These are phyloP conservation scores for Lasioglossum albipes DNA, from an alignment of 1,140 invertebrate species.

Conservation along the genomic window DNA sequence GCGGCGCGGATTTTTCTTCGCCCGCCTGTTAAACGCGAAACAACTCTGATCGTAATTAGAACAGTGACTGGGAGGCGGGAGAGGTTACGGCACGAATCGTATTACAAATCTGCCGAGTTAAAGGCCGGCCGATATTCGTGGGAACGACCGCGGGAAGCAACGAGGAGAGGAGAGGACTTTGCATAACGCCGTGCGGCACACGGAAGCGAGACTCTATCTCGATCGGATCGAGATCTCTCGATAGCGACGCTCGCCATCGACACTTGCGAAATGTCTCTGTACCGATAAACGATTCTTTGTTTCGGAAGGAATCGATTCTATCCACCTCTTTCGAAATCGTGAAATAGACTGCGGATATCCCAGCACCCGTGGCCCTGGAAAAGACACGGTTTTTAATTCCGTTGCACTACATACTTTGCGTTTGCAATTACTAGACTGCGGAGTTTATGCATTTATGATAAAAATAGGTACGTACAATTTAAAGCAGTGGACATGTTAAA, in stretches of 20 bases:
- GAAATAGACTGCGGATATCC: too few relatives aligned
- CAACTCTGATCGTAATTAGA: slow-evolving; percentile 3
- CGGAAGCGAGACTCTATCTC: slow-evolving; percentile 20
- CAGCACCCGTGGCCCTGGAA: too few relatives aligned
- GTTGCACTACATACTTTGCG: too few relatives aligned
- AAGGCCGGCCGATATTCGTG: slow-evolving; percentile 40
- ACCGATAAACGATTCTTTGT: neutral
- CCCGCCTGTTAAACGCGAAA: neutral
- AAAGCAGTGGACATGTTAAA: too few relatives aligned
- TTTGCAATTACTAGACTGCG: too few relatives aligned
- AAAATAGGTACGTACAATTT: too few relatives aligned
- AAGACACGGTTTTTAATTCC: too few relatives aligned
- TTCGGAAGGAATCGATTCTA: too few relatives aligned
- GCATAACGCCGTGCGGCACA: slow-evolving; percentile 21
- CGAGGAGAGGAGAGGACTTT: neutral
- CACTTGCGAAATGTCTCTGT: neutral
- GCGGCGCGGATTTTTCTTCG: neutral
- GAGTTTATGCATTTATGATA: too few relatives aligned
- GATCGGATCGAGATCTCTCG: slow-evolving; percentile 24
- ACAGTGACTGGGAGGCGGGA: neutral
- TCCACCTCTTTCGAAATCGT: too few relatives aligned
- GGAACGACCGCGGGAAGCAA: slow-evolving; percentile 10
- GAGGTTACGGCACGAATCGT: slow-evolving; percentile 21
- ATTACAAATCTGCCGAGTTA: slow-evolving; percentile 33
- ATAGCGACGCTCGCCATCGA: neutral